Evolutionary conservation across 2,888 invertebrate species (phyloP).

Genomic region (Isotomurus palustris): DNA sequence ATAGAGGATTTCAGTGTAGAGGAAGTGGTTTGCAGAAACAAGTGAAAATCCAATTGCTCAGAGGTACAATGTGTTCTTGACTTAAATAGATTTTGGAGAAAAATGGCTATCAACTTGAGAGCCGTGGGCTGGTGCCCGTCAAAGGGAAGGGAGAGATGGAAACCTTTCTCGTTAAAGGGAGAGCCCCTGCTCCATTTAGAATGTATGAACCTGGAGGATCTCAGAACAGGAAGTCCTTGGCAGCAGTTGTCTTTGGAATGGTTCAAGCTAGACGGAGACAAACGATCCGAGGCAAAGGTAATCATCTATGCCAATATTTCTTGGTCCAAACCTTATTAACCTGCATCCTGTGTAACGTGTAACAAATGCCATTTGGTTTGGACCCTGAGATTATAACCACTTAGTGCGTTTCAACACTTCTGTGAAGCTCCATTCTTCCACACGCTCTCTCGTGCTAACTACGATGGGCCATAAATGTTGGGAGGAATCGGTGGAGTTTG

Average conservation of each 20-base stretch:
- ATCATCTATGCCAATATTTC: slow-evolving; percentile 11
- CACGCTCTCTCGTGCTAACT: too few relatives aligned
- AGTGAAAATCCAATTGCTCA: too few relatives aligned
- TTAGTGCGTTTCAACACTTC: too few relatives aligned
- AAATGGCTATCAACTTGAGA: slow-evolving; percentile 67
- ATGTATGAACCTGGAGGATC: slow-evolving; percentile 38
- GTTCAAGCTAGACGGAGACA: slow-evolving; percentile 75
- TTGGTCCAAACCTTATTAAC: background rate
- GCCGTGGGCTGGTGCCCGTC: slow-evolving; percentile 80
- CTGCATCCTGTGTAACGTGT: too few relatives aligned
- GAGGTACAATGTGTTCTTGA: background rate
- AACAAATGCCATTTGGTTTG: too few relatives aligned
- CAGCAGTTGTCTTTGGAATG: slow-evolving; percentile 83
- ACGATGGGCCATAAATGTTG: too few relatives aligned
- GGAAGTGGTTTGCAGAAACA: too few relatives aligned
- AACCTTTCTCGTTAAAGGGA: slow-evolving; percentile 81
- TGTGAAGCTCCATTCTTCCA: too few relatives aligned
- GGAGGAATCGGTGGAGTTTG: too few relatives aligned
- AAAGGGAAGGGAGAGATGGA: slow-evolving; percentile 96
- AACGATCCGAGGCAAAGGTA: slow-evolving; percentile 49
- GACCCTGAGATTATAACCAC: too few relatives aligned
- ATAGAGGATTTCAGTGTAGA: too few relatives aligned
- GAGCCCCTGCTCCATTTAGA: slow-evolving; percentile 52
- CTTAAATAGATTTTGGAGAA: slow-evolving; percentile 65
- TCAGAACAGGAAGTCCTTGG: slow-evolving; percentile 62